Percentiles rank a stretch among this genome's conserved stretches.
phyloP scores from a whole-genome alignment of 2,113 vertebrate species.

The Microtus oregoni region DNA sequence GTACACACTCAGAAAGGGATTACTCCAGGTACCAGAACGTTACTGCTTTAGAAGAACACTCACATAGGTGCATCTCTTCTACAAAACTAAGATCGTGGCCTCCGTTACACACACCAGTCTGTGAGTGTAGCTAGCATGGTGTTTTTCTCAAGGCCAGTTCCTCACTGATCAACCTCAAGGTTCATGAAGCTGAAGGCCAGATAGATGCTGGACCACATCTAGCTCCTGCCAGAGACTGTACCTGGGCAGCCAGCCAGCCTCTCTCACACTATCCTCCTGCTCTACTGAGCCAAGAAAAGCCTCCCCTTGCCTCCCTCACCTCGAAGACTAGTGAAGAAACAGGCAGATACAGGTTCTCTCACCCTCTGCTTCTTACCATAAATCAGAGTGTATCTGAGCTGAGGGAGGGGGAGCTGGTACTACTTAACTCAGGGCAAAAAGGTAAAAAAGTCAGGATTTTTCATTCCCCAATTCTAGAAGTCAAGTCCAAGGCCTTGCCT shows the following conservation, averaged over 20 bases:
- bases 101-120: neutral
- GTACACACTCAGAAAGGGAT: neutral
- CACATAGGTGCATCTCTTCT: neutral
- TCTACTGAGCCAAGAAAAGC: slow-evolving; percentile 5
- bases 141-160: neutral
- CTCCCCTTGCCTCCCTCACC: neutral
- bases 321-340: neutral
- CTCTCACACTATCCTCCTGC: neutral
- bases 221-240: neutral
- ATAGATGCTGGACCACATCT: neutral
- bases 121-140: neutral
- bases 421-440: neutral
- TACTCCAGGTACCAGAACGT: neutral
- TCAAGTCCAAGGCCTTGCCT: neutral
- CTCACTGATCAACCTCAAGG: neutral
- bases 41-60: neutral
- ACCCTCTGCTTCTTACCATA: neutral
- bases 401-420: neutral
- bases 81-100: neutral
- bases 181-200: neutral
- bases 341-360: neutral
- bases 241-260: neutral
- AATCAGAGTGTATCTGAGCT: neutral
- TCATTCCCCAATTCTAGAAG: neutral
- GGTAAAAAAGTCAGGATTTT: neutral